Conservation (phyloP, 2,888 invertebrate species). For the Dynastes maya region DNA sequence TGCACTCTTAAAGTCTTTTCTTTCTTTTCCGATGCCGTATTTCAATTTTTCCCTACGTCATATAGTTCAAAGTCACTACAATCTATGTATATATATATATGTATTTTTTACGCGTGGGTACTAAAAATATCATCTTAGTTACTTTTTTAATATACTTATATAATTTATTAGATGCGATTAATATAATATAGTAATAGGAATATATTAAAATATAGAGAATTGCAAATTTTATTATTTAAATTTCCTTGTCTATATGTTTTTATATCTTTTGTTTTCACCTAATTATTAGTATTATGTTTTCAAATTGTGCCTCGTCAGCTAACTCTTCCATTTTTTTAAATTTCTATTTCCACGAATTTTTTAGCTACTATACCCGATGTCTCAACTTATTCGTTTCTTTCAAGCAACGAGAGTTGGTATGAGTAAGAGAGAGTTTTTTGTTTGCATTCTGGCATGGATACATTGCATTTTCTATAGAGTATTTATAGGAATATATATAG, state of each 20-base stretch:
- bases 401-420: neutral
- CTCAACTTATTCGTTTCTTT: neutral
- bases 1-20: no score
- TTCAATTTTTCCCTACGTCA: no score
- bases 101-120: neutral
- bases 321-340: neutral
- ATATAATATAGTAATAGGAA: conserved; percentile 9
- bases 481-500: conserved; percentile 41
- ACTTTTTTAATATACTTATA: neutral
- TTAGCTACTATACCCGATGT: neutral
- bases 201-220: conserved; percentile 22
- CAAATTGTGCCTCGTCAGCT: conserved; percentile 19
- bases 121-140: conserved; percentile 18
- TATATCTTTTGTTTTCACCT: neutral
- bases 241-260: conserved; percentile 18
- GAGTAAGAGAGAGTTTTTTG: neutral
- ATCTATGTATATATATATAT: neutral
- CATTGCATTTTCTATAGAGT: conserved; percentile 50
- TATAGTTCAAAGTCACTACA: neutral
- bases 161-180: conserved; percentile 9
- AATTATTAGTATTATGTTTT: conserved; percentile 7
- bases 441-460: neutral
- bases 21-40: no score
- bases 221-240: neutral
- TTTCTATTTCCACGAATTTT: neutral